Percentiles rank a stretch among this genome's conserved stretches.
Evolutionary conservation across 2,797 vertebrate species (phyloP).

Genomic region (Arrhamphus sclerolepis): DNA sequence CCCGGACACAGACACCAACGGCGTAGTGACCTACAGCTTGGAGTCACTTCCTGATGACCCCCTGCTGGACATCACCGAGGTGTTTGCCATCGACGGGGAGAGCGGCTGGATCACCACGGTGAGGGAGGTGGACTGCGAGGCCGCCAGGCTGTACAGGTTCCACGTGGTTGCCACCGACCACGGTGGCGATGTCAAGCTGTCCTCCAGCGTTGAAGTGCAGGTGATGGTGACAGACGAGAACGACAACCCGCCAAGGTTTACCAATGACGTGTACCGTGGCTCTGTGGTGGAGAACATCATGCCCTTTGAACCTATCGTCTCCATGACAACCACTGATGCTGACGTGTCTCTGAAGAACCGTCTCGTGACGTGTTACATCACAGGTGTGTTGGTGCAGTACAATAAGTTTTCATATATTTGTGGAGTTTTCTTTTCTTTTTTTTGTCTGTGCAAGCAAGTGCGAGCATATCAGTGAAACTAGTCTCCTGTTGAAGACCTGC

Average conservation of each 20-base stretch:
- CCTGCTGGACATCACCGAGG: conserved; percentile 59
- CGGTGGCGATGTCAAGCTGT: conserved; percentile 86
- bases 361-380: conserved; percentile 93
- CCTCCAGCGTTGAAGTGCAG: conserved; percentile 91
- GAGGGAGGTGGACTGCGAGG: conserved; percentile 88
- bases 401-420: too few relatives aligned
- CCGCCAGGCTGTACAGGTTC: conserved; percentile 84
- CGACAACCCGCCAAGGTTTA: conserved; percentile 91
- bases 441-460: not conserved
- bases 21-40: conserved; percentile 91
- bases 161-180: conserved; percentile 91
- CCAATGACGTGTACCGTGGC: conserved; percentile 86
- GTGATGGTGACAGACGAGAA: conserved; percentile 95
- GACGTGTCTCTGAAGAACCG: conserved; percentile 92
- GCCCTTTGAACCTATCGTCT: conserved; percentile 85
- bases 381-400: conserved; percentile 80
- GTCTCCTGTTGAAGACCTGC: not conserved
- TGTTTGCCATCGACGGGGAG: conserved; percentile 90
- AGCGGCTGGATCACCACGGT: conserved; percentile 93
- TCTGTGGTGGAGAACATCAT: conserved; percentile 88
- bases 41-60: conserved; percentile 76
- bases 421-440: not conserved
- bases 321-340: conserved; percentile 87
- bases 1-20: conserved; percentile 90
- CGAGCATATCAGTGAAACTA: conserved; percentile 8